phyloP scores from a whole-genome alignment of 2,113 vertebrate species.

The Speoplatyrhinus poulsoni region DNA sequence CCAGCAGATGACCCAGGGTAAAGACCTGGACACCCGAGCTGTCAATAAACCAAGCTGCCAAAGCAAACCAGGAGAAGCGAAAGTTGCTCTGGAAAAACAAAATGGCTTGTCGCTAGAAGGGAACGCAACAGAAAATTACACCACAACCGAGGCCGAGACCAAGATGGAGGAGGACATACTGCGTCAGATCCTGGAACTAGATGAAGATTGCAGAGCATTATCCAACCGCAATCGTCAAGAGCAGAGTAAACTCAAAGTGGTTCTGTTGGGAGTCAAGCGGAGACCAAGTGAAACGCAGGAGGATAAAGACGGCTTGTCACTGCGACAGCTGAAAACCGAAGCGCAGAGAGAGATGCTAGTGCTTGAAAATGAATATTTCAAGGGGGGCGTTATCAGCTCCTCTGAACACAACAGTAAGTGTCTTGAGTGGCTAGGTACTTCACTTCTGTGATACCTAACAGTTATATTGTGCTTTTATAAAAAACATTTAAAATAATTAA shows the following conservation, averaged over 20 bases:
- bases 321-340: background rate
- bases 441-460: too few relatives aligned
- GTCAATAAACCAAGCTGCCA: background rate
- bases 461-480: too few relatives aligned
- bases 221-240: background rate
- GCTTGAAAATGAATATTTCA: constrained; percentile 43
- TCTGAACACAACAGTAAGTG: background rate
- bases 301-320: background rate
- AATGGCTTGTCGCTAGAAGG: background rate
- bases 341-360: constrained; percentile 42
- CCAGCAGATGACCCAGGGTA: background rate
- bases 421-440: too few relatives aligned
- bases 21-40: background rate
- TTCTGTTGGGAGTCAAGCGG: background rate
- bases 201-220: background rate
- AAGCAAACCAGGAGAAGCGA: background rate
- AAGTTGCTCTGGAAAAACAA: background rate
- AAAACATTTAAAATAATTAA: too few relatives aligned
- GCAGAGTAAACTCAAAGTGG: background rate
- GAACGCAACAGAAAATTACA: background rate
- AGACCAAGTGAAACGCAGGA: background rate
- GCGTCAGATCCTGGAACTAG: background rate
- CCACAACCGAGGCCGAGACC: background rate
- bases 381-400: background rate
- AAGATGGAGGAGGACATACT: background rate